Base-by-base conservation (phyloP, 2,113 vertebrate species). In the Tupaia chinensis region DNA sequence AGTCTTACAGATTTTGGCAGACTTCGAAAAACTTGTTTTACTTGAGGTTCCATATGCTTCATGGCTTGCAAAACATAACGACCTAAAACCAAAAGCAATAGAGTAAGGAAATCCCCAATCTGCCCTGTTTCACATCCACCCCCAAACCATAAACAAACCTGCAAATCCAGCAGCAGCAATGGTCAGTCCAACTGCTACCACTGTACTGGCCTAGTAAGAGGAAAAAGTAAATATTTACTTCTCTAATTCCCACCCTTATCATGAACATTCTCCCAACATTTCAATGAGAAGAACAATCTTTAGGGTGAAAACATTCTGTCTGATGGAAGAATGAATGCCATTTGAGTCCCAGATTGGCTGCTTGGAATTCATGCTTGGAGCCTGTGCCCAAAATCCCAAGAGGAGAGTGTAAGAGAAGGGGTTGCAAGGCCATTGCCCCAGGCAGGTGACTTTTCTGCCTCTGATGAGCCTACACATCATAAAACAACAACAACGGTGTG, bases 1-100 rank as follows among this genome's bases (percentile, higher is more conserved):
- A 88, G 66, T 95, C 99, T 99, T 98, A 99, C 99, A 92, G 99
- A 96, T 97, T 98, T 99, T 12, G 99, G 99, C 74, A 99, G 99
- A 74, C 98, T 99, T 95, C 99, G 99, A 70, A 99, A 98, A 29
- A 99, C 99, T 94, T 99, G 99, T 97, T 99, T 99, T 91, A 99
- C 97, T 97, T 99, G 99, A 58, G 99, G 99, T 91, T 99, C 99
- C 99, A 99, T 98, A 65, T 99, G 99, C 97, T 99, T 99, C 98
- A 99, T 97, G 83, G 99, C 99, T 98, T 99, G 98, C 87, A 99
- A 90, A 12, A 98, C 99, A 93, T 99, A 99, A 63, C 99, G 99
- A 89, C 99, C 99, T 99, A 98, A 56, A 94, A 95, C 65, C 97
- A 95, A 98, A 96, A 95, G 58, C n/a, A 97, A 95, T 0, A 96